A percentile compares a stretch with the other conserved stretches of the same genome.
phyloP scores from a whole-genome alignment of 2,113 vertebrate species.

The Catharus minimus region DNA sequence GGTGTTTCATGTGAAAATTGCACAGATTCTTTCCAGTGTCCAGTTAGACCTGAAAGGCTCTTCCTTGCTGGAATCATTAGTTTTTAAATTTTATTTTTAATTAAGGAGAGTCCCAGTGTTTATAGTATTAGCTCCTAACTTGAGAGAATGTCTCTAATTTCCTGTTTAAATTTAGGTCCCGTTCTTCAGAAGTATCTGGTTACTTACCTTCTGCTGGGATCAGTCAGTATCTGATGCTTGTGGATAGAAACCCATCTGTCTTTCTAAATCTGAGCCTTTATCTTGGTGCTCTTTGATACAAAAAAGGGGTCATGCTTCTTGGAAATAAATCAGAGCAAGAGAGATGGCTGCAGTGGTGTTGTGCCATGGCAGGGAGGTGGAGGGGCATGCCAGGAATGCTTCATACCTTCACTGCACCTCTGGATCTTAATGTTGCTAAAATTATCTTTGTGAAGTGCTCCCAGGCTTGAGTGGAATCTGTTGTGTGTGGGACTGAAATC shows the following conservation, averaged over 20 bases:
- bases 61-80: not conserved
- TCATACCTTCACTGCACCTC: not conserved
- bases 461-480: not conserved
- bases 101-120: not conserved
- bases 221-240: constrained; percentile 41
- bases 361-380: not conserved
- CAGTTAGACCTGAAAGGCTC: not conserved
- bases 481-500: not conserved
- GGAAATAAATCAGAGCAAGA: not conserved
- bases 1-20: not conserved
- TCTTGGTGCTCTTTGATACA: constrained; percentile 21
- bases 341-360: not conserved
- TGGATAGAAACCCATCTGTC: constrained; percentile 48
- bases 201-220: constrained; percentile 52
- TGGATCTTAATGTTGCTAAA: not conserved
- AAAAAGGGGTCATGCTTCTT: constrained; percentile 1
- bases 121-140: not conserved
- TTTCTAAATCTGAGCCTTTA: constrained; percentile 49
- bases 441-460: not conserved
- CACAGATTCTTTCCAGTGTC: not conserved
- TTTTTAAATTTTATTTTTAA: not conserved
- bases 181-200: not conserved
- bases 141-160: not conserved
- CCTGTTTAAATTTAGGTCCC: constrained; percentile 41
- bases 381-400: not conserved